These are phyloP conservation scores for Acrobasis suavella DNA, from an alignment of 2,888 invertebrate genomes.

Conservation along the genomic window DNA sequence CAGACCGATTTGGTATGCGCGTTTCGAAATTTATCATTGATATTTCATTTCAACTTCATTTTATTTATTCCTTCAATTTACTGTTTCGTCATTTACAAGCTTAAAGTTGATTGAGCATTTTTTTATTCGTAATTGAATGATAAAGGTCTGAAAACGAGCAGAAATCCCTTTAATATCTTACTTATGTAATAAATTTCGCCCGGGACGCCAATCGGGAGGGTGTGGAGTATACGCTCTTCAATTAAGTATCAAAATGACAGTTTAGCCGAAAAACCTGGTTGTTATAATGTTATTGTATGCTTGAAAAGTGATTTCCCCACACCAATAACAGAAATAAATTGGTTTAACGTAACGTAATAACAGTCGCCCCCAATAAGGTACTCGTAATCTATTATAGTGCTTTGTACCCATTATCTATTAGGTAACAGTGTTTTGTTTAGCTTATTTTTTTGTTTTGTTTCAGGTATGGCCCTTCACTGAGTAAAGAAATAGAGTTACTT, in stretches of 20 bases:
- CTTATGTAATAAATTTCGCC: not conserved
- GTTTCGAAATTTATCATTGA: conserved; percentile 39
- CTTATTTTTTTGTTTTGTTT: conserved; percentile 27
- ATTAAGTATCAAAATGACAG: too few species aligned
- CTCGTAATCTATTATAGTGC: conserved; percentile 13
- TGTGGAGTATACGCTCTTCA: too few species aligned
- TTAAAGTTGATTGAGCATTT: conserved; percentile 14
- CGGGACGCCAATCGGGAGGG: too few species aligned
- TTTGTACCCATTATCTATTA: conserved; percentile 8
- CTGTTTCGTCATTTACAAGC: conserved; percentile 16
- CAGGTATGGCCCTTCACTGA: conserved; percentile 28
- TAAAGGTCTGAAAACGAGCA: not conserved
- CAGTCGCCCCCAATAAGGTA: conserved; percentile 17
- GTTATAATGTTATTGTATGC: too few species aligned
- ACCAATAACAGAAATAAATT: conserved; percentile 9
- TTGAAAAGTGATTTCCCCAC: conserved; percentile 13
- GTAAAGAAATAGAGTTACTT: conserved; percentile 6
- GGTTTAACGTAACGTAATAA: conserved; percentile 14
- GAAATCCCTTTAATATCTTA: not conserved
- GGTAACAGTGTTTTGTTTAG: conserved; percentile 25
- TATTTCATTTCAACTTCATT: conserved; percentile 33
- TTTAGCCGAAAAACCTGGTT: too few species aligned
- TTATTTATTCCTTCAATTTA: conserved; percentile 17
- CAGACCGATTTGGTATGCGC: conserved; percentile 35
- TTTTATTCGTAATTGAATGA: conserved; percentile 15